Conservation (phyloP, 2,797 vertebrate species). For the Pampus argenteus region DNA sequence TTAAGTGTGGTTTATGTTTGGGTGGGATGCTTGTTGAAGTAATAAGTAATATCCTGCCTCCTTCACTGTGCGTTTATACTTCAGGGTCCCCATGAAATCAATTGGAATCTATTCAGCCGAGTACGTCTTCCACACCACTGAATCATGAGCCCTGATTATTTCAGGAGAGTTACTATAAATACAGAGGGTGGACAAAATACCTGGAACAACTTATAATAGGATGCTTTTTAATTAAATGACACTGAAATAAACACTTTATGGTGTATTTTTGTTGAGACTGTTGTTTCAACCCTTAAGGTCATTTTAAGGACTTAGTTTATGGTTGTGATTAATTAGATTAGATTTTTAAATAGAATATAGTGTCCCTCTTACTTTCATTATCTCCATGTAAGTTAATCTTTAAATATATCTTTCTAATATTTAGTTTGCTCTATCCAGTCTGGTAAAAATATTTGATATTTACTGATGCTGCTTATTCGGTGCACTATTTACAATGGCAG, state of each 20-base stretch:
- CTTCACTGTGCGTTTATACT: constrained; percentile 38
- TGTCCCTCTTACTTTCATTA: no score
- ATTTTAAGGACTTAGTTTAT: not conserved
- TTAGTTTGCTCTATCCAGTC: constrained; percentile 2
- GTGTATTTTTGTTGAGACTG: constrained; percentile 1
- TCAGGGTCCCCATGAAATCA: constrained; percentile 59
- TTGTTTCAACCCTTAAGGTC: not conserved
- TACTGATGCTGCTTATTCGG: not conserved
- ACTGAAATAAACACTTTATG: not conserved
- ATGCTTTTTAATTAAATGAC: constrained; percentile 1
- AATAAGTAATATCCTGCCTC: constrained; percentile 45
- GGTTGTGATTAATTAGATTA: not conserved
- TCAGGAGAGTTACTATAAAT: constrained; percentile 21
- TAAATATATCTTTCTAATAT: not conserved
- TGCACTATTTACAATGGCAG: not conserved
- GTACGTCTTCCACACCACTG: constrained; percentile 49
- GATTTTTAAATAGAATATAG: not conserved
- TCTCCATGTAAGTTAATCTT: not conserved
- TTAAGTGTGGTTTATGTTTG: constrained; percentile 46
- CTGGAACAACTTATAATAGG: constrained; percentile 8
- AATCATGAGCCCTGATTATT: constrained; percentile 51
- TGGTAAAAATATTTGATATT: not conserved
- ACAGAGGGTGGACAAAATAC: not conserved
- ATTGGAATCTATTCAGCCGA: constrained; percentile 46
- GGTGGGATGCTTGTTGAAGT: constrained; percentile 38